Percentiles rank a stretch among this genome's conserved stretches.
phyloP scores from a whole-genome alignment of 1,140 invertebrate genomes.

The Temnothorax nylanderi region DNA sequence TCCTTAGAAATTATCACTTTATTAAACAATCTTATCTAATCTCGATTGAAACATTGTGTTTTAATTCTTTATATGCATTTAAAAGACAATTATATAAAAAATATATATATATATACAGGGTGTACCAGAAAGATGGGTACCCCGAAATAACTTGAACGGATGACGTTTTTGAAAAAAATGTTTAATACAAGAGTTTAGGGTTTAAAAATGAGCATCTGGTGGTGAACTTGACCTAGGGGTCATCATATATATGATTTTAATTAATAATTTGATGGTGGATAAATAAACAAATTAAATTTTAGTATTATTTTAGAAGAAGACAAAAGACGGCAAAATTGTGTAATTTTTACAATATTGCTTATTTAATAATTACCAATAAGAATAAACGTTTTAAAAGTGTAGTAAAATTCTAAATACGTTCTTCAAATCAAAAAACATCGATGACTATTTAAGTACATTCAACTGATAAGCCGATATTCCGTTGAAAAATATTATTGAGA shows the following conservation, averaged over 20 bases:
- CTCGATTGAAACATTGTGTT: not conserved
- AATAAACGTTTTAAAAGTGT: not conserved
- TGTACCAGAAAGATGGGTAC: no score
- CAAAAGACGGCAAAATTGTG: no score
- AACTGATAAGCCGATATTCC: constrained; percentile 1
- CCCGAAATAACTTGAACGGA: no score
- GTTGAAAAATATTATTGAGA: not conserved
- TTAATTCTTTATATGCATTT: not conserved
- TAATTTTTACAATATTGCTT: not conserved
- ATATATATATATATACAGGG: no score
- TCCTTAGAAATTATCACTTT: not conserved
- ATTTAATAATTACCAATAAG: not conserved
- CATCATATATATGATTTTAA: not conserved
- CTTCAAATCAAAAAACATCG: not conserved
- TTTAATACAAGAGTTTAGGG: no score
- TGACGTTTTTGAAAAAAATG: no score
- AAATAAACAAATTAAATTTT: not conserved
- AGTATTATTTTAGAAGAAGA: not conserved
- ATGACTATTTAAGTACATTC: not conserved
- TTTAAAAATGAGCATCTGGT: no score
- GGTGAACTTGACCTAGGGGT: no score
- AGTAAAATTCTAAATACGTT: not conserved
- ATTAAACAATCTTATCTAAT: not conserved
- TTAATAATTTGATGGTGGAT: not conserved
- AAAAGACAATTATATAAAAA: no score